Percentiles rank a stretch among this genome's conserved stretches.
Conservation (phyloP, 2,797 vertebrate genomes). For the Anguilla pacifica region DNA sequence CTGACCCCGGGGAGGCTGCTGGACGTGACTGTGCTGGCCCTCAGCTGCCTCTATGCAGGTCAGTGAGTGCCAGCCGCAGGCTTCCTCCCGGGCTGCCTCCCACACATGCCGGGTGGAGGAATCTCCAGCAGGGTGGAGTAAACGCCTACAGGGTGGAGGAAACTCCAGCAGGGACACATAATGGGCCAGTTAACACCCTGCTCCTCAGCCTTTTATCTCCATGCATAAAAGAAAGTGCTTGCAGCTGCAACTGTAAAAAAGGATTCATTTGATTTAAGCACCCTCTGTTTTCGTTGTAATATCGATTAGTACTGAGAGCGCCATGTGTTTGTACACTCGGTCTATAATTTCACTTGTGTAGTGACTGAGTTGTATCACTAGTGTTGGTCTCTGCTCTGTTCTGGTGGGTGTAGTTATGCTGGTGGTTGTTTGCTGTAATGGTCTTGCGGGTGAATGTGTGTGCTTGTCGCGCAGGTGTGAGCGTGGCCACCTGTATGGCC, state of each 20-base stretch:
- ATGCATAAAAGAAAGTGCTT: too few relatives aligned
- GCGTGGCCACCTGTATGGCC: conserved; percentile 97
- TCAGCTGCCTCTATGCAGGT: conserved; percentile 99
- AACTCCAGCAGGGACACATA: too few relatives aligned
- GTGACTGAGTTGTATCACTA: not conserved
- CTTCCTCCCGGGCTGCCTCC: not conserved
- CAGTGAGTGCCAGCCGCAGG: conserved; percentile 36
- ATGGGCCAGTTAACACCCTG: not conserved
- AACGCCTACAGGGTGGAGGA: too few relatives aligned
- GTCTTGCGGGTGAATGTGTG: not conserved
- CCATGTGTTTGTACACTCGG: too few relatives aligned
- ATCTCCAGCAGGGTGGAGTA: too few relatives aligned
- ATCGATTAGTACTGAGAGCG: too few relatives aligned
- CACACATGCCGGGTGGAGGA: not conserved
- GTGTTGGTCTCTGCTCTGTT: not conserved
- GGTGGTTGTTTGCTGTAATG: not conserved
- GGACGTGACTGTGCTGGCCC: conserved; percentile 94
- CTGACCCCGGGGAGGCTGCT: conserved; percentile 90
- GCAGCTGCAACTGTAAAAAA: too few relatives aligned
- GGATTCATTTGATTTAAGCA: too few relatives aligned
- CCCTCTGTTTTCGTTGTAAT: too few relatives aligned
- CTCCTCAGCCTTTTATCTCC: not conserved
- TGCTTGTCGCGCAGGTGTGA: conserved; percentile 80
- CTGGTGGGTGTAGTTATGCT: not conserved
- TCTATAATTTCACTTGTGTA: too few relatives aligned